These are phyloP conservation scores for Carlito syrichta DNA, from an alignment of 2,113 vertebrate species.

Conservation along the genomic window DNA sequence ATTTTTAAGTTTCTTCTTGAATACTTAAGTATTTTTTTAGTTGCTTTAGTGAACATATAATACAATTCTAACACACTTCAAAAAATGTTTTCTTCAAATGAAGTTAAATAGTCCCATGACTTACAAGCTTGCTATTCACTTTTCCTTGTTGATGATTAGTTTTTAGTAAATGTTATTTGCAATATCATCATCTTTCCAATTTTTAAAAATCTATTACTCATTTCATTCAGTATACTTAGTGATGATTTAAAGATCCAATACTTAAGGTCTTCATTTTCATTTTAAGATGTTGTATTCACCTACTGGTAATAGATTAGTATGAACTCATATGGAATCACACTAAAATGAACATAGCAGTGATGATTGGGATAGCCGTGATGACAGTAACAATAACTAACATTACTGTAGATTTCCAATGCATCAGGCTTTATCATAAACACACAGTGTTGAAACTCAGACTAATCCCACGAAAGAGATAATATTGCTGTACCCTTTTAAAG, in stretches of 20 bases:
- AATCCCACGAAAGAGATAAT: background rate
- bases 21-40: background rate
- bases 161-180: background rate
- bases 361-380: rapidly evolving
- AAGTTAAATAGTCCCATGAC: background rate
- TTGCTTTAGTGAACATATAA: background rate
- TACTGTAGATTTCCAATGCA: no score
- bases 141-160: background rate
- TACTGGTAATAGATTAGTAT: background rate
- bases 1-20: background rate
- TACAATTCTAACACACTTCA: background rate
- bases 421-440: background rate
- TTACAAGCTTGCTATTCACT: background rate
- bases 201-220: no score
- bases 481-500: background rate
- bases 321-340: background rate
- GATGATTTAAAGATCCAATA: background rate
- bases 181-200: background rate
- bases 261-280: background rate
- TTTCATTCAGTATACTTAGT: background rate
- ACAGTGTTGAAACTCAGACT: background rate
- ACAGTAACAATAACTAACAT: background rate
- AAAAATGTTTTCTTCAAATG: background rate
- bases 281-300: background rate
- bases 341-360: background rate